A percentile compares a stretch with the other conserved stretches of the same genome.
Evolutionary conservation across 53 echinoderm and acorn worm genomes (phyloP).

Genomic region (Echinometra lucunter): DNA sequence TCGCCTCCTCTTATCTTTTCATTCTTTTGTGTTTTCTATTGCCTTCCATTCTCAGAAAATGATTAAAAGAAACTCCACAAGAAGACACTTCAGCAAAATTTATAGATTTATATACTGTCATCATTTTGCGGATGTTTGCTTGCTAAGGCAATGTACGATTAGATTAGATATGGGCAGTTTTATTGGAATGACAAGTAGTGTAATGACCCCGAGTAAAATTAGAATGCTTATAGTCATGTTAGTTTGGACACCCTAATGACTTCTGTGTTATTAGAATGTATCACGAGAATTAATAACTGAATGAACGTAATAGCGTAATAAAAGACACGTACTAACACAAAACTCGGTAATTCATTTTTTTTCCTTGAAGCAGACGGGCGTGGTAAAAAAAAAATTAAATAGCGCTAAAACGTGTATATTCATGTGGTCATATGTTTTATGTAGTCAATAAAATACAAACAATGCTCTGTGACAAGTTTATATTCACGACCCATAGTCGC

Average conservation of each 20-base stretch:
- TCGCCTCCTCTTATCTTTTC: not conserved
- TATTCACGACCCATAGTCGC: no score
- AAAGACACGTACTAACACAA: no score
- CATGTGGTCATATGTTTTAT: no score
- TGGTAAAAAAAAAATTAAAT: no score
- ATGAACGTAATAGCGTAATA: no score
- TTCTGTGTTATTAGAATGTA: not conserved
- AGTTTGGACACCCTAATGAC: not conserved
- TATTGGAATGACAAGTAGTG: not conserved
- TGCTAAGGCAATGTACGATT: not conserved
- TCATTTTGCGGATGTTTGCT: not conserved
- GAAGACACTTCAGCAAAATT: not conserved
- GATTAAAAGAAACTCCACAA: not conserved
- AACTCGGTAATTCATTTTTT: no score
- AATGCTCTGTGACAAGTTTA: no score
- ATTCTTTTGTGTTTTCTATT: not conserved
- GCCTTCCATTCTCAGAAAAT: not conserved
- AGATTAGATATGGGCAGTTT: constrained; percentile 31
- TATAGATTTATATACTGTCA: not conserved
- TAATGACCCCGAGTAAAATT: constrained; percentile 24
- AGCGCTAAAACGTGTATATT: no score
- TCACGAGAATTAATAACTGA: no score
- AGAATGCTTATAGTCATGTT: not conserved
- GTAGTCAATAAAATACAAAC: no score
- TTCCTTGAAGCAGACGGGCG: no score